Percentiles rank a stretch among this genome's conserved stretches.
Evolutionary conservation across 2,797 vertebrate genomes (phyloP).

Genomic region (Forpus xanthops): DNA sequence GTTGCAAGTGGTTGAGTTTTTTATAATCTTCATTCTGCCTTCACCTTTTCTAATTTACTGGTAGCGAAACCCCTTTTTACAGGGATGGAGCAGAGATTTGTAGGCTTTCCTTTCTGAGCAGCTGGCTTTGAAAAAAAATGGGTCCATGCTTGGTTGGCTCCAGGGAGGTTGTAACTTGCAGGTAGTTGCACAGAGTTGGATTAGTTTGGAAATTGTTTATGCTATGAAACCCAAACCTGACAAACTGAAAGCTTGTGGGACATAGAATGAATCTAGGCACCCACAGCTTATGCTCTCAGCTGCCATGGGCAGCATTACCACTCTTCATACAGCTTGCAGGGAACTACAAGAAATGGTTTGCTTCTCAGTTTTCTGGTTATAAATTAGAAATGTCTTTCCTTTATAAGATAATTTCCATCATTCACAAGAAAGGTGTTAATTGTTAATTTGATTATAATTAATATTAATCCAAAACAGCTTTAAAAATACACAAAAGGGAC

Average conservation of each 20-base stretch:
- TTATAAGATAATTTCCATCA: background rate
- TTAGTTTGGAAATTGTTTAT: background rate
- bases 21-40: fast-evolving
- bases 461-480: background rate
- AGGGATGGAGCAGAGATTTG: background rate
- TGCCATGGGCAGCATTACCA: fast-evolving
- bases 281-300: fast-evolving
- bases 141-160: fast-evolving
- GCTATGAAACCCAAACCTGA: background rate
- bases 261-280: fast-evolving
- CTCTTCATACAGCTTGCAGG: fast-evolving
- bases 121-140: background rate
- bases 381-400: background rate
- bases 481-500: background rate
- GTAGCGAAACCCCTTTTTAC: background rate
- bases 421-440: background rate
- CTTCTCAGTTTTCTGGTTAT: background rate
- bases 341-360: background rate
- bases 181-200: background rate
- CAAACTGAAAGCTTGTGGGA: background rate
- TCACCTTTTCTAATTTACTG: background rate
- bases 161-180: background rate
- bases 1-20: background rate
- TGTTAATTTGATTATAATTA: background rate
- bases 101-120: background rate